Conservation (phyloP, 2,888 invertebrate species). For the Polydrusus pterygomalis region DNA sequence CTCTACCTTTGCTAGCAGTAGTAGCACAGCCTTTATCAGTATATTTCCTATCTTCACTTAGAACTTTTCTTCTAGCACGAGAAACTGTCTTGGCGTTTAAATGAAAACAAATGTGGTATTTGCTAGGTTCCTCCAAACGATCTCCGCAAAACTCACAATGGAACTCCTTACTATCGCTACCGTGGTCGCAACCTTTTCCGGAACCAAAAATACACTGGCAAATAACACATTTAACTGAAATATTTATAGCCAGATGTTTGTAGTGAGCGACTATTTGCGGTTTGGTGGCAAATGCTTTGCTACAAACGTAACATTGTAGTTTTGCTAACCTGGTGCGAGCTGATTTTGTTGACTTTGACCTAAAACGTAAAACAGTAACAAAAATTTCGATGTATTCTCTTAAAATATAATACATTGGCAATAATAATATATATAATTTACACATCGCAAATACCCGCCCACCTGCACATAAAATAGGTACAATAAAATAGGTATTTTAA, state of each 20-base stretch:
- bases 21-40: background rate
- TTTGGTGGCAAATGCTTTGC: constrained; percentile 28
- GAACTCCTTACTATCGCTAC: background rate
- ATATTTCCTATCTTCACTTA: constrained; percentile 2
- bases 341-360: constrained; percentile 1
- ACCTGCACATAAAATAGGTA: too few species aligned
- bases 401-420: background rate
- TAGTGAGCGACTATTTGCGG: constrained; percentile 34
- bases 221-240: constrained; percentile 28
- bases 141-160: constrained; percentile 44
- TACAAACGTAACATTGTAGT: constrained; percentile 39
- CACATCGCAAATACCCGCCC: background rate
- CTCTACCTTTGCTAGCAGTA: background rate
- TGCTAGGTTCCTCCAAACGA: constrained; percentile 27
- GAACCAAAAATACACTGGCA: constrained; percentile 19
- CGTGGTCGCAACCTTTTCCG: constrained; percentile 19
- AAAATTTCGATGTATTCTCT: constrained; percentile 22
- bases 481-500: too few species aligned
- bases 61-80: background rate
- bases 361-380: constrained; percentile 39
- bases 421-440: background rate
- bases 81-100: constrained; percentile 16
- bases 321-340: background rate
- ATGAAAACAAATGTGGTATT: constrained; percentile 46
- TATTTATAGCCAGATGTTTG: constrained; percentile 30